Evolutionary conservation across 2,888 invertebrate species (phyloP), one percentile per base, ranked within the genome.

Genomic region (Synanthedon myopaeformis): DNA sequence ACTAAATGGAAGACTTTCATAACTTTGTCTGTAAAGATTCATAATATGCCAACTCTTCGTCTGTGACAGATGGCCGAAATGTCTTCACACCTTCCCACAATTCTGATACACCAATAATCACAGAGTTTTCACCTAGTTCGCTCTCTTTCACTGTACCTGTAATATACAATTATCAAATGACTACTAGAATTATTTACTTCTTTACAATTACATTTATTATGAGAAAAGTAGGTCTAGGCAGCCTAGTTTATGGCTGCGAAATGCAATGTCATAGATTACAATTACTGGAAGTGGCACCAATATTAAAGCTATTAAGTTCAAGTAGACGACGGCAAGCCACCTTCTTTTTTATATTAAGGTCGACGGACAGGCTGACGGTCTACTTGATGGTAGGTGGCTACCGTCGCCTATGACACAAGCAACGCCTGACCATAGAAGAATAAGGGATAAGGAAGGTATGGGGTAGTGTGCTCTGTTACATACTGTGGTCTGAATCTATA

Each of bases 21-120:
- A 86, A 74, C 71, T 80, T 76, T 54, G 74, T 65, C 59, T 82
- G 76, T 54, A 88, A 64, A 3, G 87, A 81, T 62, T 90, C 89
- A 64, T 92, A 94, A 73, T 93, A 93, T 17, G 86, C 79, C 66
- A 94, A 79, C 74, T 94, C 94, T 54, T 90, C 89, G 42, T 86
- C 82, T 28, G 90, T 92, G 12, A 94, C 91, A 0, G 94, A 94
- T 1, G 94, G 93, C 57, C 91, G 89, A 59, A 93, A 90, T 52
- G 90, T 83, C 54, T 82, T 78, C 14, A 91, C 88, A 1, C 93
- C 92, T 51, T 88, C 76, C 61, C 85, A 76, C 60, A 94, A 90
- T 70, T 95, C 94, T 0, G 90, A 86, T 41, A 90, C 77, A 35
- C 85, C 89, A 0, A 95, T 91, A 10, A 90, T 64, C 3, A 94